phyloP scores from a whole-genome alignment of 2,888 invertebrate genomes.

The Imbricaverruca yamaguchii region DNA sequence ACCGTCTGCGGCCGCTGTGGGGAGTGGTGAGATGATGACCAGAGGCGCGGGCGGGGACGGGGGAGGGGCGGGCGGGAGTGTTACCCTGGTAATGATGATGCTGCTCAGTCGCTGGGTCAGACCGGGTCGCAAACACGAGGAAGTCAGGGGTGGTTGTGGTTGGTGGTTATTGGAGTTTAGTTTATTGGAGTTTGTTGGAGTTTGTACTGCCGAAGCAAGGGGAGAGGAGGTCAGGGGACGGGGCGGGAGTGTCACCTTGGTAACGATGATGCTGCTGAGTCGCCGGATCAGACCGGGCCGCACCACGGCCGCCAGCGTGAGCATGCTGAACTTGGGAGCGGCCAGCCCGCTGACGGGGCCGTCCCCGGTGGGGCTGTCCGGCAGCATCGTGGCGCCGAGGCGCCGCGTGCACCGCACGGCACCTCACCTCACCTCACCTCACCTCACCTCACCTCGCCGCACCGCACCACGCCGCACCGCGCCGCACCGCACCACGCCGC shows the following conservation, averaged over 20 bases:
- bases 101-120: background rate
- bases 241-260: background rate
- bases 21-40: no score
- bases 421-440: background rate
- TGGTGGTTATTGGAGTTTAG: no score
- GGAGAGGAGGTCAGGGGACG: no score
- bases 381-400: background rate
- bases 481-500: background rate
- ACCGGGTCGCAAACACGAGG: background rate
- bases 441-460: background rate
- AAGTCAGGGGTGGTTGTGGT: no score
- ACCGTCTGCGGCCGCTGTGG: no score
- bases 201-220: no score
- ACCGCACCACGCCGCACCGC: background rate
- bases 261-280: background rate
- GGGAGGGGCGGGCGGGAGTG: no score
- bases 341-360: background rate
- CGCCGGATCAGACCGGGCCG: background rate
- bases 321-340: background rate
- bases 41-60: no score
- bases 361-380: background rate
- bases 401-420: no score
- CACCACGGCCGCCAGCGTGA: slow-evolving; percentile 11
- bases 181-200: no score
- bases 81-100: no score